Base-by-base conservation (phyloP, 2,113 vertebrate genomes). In the Cochlearius cochlearius region DNA sequence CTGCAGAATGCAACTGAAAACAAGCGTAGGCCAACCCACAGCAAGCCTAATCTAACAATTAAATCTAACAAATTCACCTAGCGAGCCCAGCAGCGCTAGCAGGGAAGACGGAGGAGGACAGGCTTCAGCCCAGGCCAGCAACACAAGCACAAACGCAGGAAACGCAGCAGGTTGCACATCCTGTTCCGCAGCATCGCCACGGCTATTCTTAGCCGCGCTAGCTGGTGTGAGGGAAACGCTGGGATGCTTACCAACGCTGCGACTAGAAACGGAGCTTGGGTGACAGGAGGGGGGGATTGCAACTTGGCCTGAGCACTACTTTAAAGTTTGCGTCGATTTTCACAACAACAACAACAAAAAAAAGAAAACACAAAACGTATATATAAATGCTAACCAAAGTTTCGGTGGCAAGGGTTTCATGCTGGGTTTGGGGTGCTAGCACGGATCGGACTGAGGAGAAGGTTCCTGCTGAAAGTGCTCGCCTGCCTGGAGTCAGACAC, bases 101-200 rank as follows among this genome's bases (percentile, higher is more conserved):
- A 30, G 81, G 45, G 53, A 72, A 77, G 81, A 43, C 5, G 29
- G 87, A 38, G 64, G 63, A 32, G 49, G 47, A 69, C 66, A 73
- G 86, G 39, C 79, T 86, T 41, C 62, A 58, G 76, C 36, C 36
- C 91, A 36, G 86, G 95, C 91, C 89, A 72, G 95, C 86, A 47
- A 23, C 68, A 38, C 1, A 2, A 92, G 69, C 60, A 96, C 93
- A 96, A 96, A 95, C 1, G 41, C 84, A 97, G 96, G 96, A 97
- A 97, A 52, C 94, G 17, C 96, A 95, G 96, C 96, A 97, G 93
- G 96, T 95, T 96, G 96, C 78, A 86, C 87, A 50, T 96, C 96
- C 96, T 94, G 90, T 50, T 76, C 93, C 87, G n/a, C 66, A 58
- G 94, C 87, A 94, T 73, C 36, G 2, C 60, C 25, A 12, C 0